These are phyloP conservation scores for Heliconius aoede DNA, from an alignment of 2,888 invertebrate genomes.

Conservation along the genomic window DNA sequence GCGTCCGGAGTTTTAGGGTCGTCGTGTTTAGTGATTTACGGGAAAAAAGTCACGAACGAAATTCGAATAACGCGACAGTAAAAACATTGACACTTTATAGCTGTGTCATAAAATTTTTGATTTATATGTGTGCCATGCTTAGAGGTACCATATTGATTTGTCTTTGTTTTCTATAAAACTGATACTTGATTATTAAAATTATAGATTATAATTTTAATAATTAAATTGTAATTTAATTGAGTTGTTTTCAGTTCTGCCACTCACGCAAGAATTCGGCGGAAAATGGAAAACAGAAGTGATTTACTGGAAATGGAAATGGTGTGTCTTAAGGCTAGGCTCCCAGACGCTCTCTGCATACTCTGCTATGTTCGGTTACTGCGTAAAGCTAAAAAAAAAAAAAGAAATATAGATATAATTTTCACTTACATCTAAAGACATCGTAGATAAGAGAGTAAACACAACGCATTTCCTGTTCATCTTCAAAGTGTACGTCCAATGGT, in stretches of 20 bases:
- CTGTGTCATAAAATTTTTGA: constrained; percentile 31
- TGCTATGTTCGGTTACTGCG: no score
- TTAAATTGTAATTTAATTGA: no score
- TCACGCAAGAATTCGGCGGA: no score
- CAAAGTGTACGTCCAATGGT: constrained; percentile 76
- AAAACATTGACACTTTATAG: constrained; percentile 41
- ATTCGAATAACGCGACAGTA: constrained; percentile 35
- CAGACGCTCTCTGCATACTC: no score
- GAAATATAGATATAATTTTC: neutral
- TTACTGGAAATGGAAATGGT: no score
- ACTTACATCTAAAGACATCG: constrained; percentile 89
- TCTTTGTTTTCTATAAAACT: neutral
- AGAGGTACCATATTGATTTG: neutral
- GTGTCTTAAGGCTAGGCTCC: no score
- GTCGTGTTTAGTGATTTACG: constrained; percentile 49
- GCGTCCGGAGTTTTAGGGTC: constrained; percentile 46
- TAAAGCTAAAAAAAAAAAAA: no score
- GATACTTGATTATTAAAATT: neutral
- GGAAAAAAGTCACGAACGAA: constrained; percentile 47
- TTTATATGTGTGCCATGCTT: constrained; percentile 20
- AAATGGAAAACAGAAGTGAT: no score
- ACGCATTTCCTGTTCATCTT: constrained; percentile 89
- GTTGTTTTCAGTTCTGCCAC: no score
- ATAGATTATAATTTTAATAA: neutral
- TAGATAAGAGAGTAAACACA: constrained; percentile 89